Evolutionary conservation across 1,140 invertebrate genomes (phyloP), one percentile per base, ranked within the genome.

Genomic region (Papilio dardanus): DNA sequence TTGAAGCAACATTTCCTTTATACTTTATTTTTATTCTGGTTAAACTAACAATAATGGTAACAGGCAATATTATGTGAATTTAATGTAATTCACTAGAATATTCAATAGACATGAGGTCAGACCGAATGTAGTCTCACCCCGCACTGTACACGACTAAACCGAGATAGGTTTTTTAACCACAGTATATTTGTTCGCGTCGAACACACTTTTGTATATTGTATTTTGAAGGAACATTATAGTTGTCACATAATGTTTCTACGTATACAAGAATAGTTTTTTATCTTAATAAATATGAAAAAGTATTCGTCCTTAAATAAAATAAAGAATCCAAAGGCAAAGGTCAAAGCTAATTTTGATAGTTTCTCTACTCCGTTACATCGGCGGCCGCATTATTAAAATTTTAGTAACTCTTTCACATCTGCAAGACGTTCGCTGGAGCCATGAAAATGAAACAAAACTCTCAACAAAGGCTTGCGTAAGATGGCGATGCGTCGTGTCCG

Each of bases 391-490:
- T 58, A 58, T 58, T 24, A 12, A 28, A 14, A 14, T 58, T 58
- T 28, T 28, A 24, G 54, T 58, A 14, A 58, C 24, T 58, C 24
- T 58, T 28, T 30, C 54, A 58, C 12, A 58, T 28, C 54, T 12
- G 10, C 30, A 30, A 58, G 21, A 12, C n/a, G 2, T 3, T 14
- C 21, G 8, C 54, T 58, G 21, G 21, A 58, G 24, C 54, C 54
- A 21, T 58, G 54, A 58, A 28, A 58, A 58, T 28, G 24, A 1
- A 2, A 58, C 54, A 28, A 62, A 62, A 62, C 28, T 62, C 3
- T 21, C 54, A 62, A 62, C 54, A 62, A 62, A 28, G 24, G 24
- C 30, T 62, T 62, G 30, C 54, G 54, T 62, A 62, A 62, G 54
- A 12, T 0, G 3, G 54, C 54, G 54, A 62, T 28, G 54, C 54